Conservation (phyloP, 2,888 invertebrate species). For the Latrodectus hesperus region DNA sequence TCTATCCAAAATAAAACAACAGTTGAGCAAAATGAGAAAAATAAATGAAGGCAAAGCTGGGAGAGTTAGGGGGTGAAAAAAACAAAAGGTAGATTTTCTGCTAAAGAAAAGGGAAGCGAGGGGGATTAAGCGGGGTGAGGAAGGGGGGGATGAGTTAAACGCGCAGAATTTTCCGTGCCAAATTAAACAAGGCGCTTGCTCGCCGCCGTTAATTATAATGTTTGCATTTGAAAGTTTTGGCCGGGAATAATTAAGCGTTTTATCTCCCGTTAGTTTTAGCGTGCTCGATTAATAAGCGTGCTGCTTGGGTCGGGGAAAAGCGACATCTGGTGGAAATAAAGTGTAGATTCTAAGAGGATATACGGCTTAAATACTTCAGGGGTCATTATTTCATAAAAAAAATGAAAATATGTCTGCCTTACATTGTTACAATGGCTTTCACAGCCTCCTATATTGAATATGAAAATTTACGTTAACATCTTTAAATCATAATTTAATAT, state of each 20-base stretch:
- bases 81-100: not conserved
- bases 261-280: constrained; percentile 54
- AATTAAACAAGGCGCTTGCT: constrained; percentile 56
- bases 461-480: not conserved
- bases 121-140: not conserved
- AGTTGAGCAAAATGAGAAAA: not conserved
- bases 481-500: constrained; percentile 2
- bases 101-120: not conserved
- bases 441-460: not conserved
- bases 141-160: constrained; percentile 14
- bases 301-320: constrained; percentile 28
- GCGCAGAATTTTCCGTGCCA: constrained; percentile 52
- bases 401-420: constrained; percentile 6
- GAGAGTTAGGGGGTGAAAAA: not conserved
- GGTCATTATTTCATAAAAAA: constrained; percentile 19
- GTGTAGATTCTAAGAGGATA: not conserved
- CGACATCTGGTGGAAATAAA: constrained; percentile 31
- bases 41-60: constrained; percentile 9
- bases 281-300: constrained; percentile 54
- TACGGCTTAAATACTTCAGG: not conserved
- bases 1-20: constrained; percentile 18
- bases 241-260: constrained; percentile 60
- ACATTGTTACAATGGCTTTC: not conserved
- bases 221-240: constrained; percentile 59
- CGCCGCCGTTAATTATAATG: constrained; percentile 52